Conservation (phyloP, 2,888 invertebrate species). For the Dasypolia templi region DNA sequence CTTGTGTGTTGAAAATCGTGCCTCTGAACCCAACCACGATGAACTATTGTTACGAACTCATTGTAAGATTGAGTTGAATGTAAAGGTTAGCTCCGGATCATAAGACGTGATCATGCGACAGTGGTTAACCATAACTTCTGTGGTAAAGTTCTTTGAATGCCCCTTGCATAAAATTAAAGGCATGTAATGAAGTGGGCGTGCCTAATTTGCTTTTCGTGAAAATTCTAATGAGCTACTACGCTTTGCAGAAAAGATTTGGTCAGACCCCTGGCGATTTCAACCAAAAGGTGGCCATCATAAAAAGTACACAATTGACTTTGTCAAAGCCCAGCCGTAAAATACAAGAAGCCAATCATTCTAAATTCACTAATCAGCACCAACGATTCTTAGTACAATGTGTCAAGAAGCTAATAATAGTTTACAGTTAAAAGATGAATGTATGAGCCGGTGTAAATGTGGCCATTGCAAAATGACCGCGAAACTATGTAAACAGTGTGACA, state of each 20-base stretch:
- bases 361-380: slow-evolving; percentile 30
- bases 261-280: neutral
- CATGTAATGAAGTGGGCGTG: neutral
- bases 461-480: slow-evolving; percentile 54
- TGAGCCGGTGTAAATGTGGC: slow-evolving; percentile 32
- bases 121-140: neutral
- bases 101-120: neutral
- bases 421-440: slow-evolving; percentile 53
- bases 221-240: neutral
- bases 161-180: neutral
- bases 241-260: neutral
- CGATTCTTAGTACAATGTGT: slow-evolving; percentile 33
- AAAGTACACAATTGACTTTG: neutral
- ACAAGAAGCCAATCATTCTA: neutral
- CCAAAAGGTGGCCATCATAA: neutral
- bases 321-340: neutral
- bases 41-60: slow-evolving; percentile 18
- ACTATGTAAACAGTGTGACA: slow-evolving; percentile 51
- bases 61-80: neutral
- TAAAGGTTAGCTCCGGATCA: slow-evolving; percentile 18
- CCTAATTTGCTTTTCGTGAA: neutral
- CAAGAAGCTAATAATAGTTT: slow-evolving; percentile 38
- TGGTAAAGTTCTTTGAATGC: neutral
- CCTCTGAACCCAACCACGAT: neutral
- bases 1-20: slow-evolving; percentile 8